Evolutionary conservation across 2,113 vertebrate genomes (phyloP).

Genomic region (Castor canadensis): DNA sequence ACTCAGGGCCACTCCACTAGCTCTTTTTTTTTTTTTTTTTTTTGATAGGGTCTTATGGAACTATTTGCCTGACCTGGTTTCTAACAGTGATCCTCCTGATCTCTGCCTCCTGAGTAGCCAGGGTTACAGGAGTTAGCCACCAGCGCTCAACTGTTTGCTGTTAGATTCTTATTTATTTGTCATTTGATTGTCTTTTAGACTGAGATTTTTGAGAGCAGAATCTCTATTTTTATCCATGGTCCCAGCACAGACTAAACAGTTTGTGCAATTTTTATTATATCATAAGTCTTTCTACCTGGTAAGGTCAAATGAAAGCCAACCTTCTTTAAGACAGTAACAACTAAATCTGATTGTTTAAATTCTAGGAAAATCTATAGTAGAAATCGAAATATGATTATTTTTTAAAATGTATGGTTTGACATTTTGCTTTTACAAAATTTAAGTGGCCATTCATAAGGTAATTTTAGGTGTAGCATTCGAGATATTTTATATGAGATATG

Average conservation of each 20-base stretch:
- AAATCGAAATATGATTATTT: conserved; percentile 29
- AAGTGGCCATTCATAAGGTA: background rate
- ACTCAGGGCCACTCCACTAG: too few relatives aligned
- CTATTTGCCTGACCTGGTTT: too few relatives aligned
- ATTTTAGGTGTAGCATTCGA: background rate
- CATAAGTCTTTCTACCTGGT: background rate
- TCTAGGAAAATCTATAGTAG: background rate
- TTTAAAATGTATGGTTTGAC: background rate
- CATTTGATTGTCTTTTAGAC: background rate
- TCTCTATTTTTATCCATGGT: conserved; percentile 14
- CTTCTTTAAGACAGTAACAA: conserved; percentile 14
- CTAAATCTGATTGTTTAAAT: background rate
- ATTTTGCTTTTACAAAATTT: background rate
- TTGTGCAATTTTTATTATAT: background rate
- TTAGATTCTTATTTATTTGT: conserved; percentile 11
- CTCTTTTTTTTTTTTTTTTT: too few relatives aligned
- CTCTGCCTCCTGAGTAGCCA: too few relatives aligned
- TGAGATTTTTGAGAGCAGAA: background rate
- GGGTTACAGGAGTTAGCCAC: too few relatives aligned
- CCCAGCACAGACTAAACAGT: background rate
- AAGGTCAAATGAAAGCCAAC: conserved; percentile 3
- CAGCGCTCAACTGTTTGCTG: too few relatives aligned
- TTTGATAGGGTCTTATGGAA: too few relatives aligned
- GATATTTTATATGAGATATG: background rate
- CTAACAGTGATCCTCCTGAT: too few relatives aligned